Percentiles rank a stretch among this genome's conserved stretches.
Conservation (phyloP, 2,797 vertebrate species). For the Mormyrus proboscirostris region DNA sequence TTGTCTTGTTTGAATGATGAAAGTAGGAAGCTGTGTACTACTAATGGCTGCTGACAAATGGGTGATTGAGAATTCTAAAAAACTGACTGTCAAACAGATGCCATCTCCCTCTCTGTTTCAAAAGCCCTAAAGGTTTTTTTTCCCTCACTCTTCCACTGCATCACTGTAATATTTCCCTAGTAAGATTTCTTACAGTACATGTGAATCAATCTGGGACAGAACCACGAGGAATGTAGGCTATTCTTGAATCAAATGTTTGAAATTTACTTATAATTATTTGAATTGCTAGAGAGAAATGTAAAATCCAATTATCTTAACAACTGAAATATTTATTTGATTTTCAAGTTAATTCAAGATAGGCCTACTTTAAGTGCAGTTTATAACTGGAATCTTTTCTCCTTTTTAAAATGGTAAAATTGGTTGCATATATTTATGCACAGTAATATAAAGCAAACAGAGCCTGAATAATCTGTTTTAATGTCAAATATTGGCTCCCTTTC, state of each 20-base stretch:
- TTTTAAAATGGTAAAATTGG: neutral
- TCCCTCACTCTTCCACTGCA: neutral
- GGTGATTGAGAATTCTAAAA: neutral
- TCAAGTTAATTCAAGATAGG: neutral
- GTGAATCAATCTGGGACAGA: neutral
- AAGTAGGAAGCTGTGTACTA: neutral
- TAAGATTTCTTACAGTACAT: neutral
- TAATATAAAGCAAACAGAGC: neutral
- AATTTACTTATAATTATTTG: slow-evolving; percentile 5
- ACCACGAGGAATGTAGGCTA: neutral
- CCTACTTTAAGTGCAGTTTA: neutral
- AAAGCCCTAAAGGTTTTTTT: neutral
- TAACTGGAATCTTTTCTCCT: neutral
- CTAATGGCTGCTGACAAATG: neutral
- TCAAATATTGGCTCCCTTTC: neutral
- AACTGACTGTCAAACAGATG: neutral
- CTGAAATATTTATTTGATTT: neutral
- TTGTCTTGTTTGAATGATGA: neutral
- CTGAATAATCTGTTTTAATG: neutral
- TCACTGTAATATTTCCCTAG: neutral
- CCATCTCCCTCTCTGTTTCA: neutral
- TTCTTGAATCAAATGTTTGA: neutral
- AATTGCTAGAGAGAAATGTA: neutral
- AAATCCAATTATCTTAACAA: neutral
- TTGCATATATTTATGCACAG: neutral